Evolutionary conservation across 2,888 invertebrate species (phyloP).

Genomic region (Ochlodes sylvanus): DNA sequence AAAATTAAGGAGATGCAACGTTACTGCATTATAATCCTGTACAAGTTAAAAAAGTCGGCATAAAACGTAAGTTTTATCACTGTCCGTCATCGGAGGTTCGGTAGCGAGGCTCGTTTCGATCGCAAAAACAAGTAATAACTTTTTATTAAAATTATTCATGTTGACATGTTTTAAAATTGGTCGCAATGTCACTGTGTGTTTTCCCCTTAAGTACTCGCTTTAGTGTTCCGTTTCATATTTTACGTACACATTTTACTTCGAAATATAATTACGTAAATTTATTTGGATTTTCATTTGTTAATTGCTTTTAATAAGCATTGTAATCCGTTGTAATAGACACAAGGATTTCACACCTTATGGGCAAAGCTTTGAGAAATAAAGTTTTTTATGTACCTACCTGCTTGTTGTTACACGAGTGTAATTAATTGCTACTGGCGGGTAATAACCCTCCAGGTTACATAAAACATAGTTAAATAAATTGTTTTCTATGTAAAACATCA

Average conservation of each 20-base stretch:
- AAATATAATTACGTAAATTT: neutral
- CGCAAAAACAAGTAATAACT: conserved; percentile 30
- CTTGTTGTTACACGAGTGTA: neutral
- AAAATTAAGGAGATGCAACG: neutral
- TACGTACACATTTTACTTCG: neutral
- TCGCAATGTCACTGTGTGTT: conserved; percentile 12
- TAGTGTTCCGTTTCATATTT: neutral
- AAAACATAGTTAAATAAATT: neutral
- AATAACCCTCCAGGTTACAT: neutral
- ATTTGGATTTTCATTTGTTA: neutral
- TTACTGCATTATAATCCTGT: neutral
- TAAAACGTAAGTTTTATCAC: conserved; percentile 29
- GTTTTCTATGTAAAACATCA: too few relatives aligned
- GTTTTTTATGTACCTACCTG: neutral
- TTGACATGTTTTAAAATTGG: conserved; percentile 34
- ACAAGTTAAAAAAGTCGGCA: conserved; percentile 10
- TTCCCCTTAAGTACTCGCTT: conserved; percentile 15
- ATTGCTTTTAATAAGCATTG: neutral
- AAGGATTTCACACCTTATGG: conserved; percentile 4
- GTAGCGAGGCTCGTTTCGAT: conserved; percentile 21
- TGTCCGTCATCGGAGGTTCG: conserved; percentile 15
- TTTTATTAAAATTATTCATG: conserved; percentile 37
- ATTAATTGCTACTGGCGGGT: neutral
- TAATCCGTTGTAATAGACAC: neutral
- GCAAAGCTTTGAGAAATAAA: neutral